Conservation (phyloP, 2,113 vertebrate genomes). For the Steatornis caripensis region DNA sequence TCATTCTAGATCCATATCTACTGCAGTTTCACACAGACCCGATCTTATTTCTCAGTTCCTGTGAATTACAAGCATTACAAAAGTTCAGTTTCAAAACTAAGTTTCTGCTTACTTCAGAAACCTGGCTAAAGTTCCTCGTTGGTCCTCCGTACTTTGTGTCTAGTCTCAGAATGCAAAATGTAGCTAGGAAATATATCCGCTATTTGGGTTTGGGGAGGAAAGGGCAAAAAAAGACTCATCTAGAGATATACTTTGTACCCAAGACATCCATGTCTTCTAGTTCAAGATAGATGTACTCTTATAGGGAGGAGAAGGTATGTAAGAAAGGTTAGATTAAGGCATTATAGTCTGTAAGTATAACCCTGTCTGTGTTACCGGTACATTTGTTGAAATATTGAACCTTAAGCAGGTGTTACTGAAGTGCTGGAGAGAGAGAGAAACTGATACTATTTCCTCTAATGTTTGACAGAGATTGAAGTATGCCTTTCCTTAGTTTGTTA, state of each 20-base stretch:
- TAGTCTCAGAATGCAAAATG: neutral
- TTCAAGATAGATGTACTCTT: neutral
- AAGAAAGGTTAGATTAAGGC: neutral
- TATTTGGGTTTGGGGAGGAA: neutral
- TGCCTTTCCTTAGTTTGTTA: neutral
- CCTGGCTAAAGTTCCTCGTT: neutral
- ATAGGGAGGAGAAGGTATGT: neutral
- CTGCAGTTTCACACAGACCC: conserved; percentile 49
- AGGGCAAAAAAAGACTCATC: neutral
- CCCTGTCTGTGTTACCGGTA: neutral
- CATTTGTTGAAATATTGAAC: neutral
- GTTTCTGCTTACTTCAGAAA: conserved; percentile 19
- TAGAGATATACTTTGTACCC: neutral
- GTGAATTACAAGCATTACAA: conserved; percentile 21
- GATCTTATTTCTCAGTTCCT: conserved; percentile 44
- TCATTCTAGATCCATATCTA: conserved; percentile 72
- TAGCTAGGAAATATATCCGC: neutral
- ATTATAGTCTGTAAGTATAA: neutral
- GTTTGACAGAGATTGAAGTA: neutral
- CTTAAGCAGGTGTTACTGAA: neutral
- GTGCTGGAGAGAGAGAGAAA: neutral
- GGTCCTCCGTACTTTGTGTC: neutral
- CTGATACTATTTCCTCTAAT: neutral
- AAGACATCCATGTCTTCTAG: neutral
- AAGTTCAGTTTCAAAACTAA: conserved; percentile 41